Conservation (phyloP, 2,113 vertebrate species). For the Larimichthys polyactis region DNA sequence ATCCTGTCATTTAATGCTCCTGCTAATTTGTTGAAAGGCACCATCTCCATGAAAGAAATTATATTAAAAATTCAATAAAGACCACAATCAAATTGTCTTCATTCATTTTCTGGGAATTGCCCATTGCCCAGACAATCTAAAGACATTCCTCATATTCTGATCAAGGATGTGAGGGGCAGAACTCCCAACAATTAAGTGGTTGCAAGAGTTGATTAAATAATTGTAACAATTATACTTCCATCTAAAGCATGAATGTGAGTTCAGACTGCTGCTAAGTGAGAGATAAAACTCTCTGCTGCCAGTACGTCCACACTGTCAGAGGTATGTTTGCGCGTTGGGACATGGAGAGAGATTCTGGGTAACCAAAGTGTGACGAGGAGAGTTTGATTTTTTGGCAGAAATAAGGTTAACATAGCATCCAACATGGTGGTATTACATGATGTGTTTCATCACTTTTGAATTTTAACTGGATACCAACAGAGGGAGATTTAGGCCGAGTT, state of each 20-base stretch:
- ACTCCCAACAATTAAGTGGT: neutral
- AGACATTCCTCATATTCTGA: neutral
- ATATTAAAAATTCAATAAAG: neutral
- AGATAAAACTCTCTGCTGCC: neutral
- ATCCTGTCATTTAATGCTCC: neutral
- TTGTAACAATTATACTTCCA: neutral
- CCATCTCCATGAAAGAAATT: neutral
- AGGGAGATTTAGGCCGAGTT: neutral
- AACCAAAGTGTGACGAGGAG: constrained; percentile 19
- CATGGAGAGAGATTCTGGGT: constrained; percentile 6
- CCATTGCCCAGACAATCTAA: neutral
- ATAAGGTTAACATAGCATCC: neutral
- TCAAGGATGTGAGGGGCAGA: neutral
- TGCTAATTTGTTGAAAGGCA: neutral
- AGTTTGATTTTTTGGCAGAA: neutral
- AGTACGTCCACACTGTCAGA: neutral
- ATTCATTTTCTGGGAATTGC: neutral
- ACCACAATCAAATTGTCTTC: neutral
- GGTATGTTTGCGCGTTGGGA: neutral
- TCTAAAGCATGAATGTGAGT: neutral
- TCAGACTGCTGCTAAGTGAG: neutral
- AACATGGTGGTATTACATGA: neutral
- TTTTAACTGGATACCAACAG: constrained; percentile 17
- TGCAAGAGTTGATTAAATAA: neutral
- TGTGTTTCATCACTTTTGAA: constrained; percentile 22